phyloP scores from a whole-genome alignment of 2,113 vertebrate species.

The Lagenorhynchus albirostris region DNA sequence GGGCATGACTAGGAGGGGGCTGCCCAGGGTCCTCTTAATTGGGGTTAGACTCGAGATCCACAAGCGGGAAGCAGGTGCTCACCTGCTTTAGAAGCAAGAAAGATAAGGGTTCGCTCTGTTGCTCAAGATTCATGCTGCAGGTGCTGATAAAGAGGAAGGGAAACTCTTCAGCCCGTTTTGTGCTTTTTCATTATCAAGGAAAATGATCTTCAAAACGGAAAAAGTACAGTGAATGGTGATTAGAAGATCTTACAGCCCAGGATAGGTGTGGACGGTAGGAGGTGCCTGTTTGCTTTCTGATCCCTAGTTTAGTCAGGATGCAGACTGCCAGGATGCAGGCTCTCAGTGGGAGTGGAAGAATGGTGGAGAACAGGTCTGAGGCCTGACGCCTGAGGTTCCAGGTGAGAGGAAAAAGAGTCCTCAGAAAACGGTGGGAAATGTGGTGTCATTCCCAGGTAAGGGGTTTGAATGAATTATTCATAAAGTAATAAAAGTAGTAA shows the following conservation, averaged over 20 bases:
- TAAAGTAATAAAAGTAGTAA: neutral
- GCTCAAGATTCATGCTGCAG: neutral
- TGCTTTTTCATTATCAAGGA: neutral
- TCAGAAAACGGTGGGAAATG: neutral
- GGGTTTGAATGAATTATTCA: neutral
- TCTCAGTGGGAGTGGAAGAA: fast-evolving
- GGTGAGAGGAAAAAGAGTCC: neutral
- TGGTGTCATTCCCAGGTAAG: neutral
- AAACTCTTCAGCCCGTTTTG: neutral
- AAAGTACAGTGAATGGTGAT: neutral
- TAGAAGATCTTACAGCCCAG: neutral
- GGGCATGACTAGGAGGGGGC: neutral
- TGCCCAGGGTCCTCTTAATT: too few relatives aligned
- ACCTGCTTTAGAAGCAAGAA: neutral
- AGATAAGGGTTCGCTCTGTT: too few relatives aligned
- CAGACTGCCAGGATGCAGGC: too few relatives aligned
- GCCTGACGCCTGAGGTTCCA: neutral
- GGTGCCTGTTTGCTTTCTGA: neutral
- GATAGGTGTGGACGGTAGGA: neutral
- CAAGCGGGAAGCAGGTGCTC: neutral
- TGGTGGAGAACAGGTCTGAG: neutral
- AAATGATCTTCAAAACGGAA: neutral
- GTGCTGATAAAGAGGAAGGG: neutral
- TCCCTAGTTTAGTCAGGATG: neutral
- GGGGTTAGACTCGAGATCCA: neutral